Base-by-base conservation (phyloP, 1,140 invertebrate genomes). In the Lysiphlebus fabarum region DNA sequence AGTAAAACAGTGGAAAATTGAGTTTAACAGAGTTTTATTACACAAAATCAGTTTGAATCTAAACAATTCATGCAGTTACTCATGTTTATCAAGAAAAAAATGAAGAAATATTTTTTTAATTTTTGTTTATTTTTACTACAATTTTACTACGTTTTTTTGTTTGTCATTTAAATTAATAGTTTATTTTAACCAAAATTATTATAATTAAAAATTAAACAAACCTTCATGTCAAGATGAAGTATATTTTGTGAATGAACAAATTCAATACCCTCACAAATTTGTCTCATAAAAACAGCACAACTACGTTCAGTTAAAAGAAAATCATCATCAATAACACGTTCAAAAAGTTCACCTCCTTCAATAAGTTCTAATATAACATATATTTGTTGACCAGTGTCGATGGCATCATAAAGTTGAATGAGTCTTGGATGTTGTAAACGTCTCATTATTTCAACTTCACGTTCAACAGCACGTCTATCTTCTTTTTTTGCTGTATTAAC, bases 391-490 rank as follows among this genome's bases (percentile, higher is more conserved):
- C 87, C 87, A 71, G 88, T 89, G 73, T 98, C 95, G 73, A 93
- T 97, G 5, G 95, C 94, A 72, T 98, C 96, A 75, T 97, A 98
- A 1, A 98, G 83, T 76, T 98, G 95, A 66, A 98, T 92, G 8
- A 99, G 85, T 62, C 94, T 79, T 6, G 95, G 93, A 84, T 98
- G 95, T 70, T 95, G 91, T 8, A 99, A 83, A 57, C 85, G 80
- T 70, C 92, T 86, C 96, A 99, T 99, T 62, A 99, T 96, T 64
- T 97, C 94, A 33, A 99, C 90, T 78, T 99, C 96, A 56, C 95
- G 83, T 74, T 95, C 91, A 37, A 98, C 95, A 74, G 96, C 92
- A 57, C 90, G 81, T 62, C 90, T 82, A 71, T 98, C 95, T 72
- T 96, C 92, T 59, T 90, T 86, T 58, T 90, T 87, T 17, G 83